Evolutionary conservation across 1,140 invertebrate species (phyloP), one percentile per base, ranked within the genome.

Genomic region (Zaprionus vittiger): DNA sequence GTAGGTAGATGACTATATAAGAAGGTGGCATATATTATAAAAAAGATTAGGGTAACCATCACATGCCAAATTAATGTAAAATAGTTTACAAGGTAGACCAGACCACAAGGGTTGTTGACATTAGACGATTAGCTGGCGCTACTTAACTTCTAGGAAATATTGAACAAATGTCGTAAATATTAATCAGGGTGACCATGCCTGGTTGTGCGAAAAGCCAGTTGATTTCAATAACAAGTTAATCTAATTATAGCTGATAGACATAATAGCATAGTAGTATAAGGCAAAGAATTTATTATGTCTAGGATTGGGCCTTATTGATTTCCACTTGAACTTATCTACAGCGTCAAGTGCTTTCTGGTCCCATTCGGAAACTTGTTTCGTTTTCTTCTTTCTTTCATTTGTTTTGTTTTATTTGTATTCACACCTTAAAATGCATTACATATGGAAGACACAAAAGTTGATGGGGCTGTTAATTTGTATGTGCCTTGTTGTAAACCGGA

Each of bases 401-500:
- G 11, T 14, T 49, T 49, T 5, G 38, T 41, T 41, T 49, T 49
- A 22, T 52, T 52, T 59, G 15, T 62, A 28, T 65, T 59, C 37
- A 47, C 57, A 72, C 61, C 69, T 80, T 68, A 69, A 79, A 76
- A 68, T 73, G 79, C 56, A 67, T 44, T 67, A 83, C 82, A 85
- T 85, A 79, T 79, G 73, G 68, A 85, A 56, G 54, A 70, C 15
- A 15, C n/a, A n/a, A 22, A 12, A 34, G 28, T 66, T 49, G 24
- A 68, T 61, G 47, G 55, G 38, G 22, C 68, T 61, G 69, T 79
- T 67, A 44, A 78, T 83, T 89, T 83, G 77, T 80, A 47, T 63
- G 73, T 37, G 59, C 63, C 80, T 65, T 77, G 68, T 83, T 74
- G 54, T 73, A 79, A 87, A 87, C 84, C 78, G 84, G 84, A 81